Percentiles rank a stretch among this genome's conserved stretches.
These are phyloP conservation scores for Oreochromis niloticus DNA, from an alignment of 2,113 vertebrate species.

Conservation along the genomic window DNA sequence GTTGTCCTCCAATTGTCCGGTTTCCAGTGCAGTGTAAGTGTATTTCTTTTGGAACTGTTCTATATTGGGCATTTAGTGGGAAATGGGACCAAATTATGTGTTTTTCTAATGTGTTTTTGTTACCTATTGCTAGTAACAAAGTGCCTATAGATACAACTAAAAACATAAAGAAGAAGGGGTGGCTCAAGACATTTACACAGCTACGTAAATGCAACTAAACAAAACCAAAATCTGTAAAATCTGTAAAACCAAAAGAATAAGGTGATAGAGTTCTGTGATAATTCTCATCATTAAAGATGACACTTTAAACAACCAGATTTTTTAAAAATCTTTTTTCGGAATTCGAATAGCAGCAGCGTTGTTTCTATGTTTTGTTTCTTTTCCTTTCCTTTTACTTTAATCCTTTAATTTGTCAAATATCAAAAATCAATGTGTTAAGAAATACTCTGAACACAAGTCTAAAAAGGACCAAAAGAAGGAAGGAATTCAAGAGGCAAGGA, in stretches of 20 bases:
- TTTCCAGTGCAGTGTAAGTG: background rate
- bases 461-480: background rate
- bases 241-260: background rate
- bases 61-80: background rate
- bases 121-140: background rate
- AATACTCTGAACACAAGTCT: background rate
- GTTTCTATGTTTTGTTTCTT: background rate
- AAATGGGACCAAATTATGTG: background rate
- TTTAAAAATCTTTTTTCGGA: accelerated
- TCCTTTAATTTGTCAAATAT: background rate
- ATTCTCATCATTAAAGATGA: background rate
- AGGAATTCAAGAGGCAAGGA: background rate
- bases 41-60: background rate
- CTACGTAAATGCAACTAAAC: background rate
- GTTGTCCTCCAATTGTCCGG: background rate
- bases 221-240: background rate
- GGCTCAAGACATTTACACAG: background rate
- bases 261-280: background rate
- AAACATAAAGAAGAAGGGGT: background rate
- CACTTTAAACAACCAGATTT: background rate
- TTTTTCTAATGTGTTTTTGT: background rate
- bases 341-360: background rate
- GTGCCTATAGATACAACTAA: background rate
- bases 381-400: background rate
- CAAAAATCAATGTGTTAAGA: background rate